Percentiles rank a stretch among this genome's conserved stretches.
Conservation (phyloP, 2,113 vertebrate genomes). For the Gymnarchus niloticus region DNA sequence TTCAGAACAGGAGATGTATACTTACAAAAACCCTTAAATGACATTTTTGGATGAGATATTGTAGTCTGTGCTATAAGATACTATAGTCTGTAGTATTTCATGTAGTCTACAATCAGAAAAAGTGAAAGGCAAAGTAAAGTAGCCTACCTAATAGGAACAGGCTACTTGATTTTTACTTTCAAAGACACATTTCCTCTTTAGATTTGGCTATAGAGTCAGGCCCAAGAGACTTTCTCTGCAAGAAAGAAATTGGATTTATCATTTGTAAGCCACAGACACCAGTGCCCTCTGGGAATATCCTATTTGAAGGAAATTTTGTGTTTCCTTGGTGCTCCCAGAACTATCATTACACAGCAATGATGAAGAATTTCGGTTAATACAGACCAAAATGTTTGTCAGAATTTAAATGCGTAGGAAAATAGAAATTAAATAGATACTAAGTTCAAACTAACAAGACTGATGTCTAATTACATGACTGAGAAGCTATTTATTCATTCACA, state of each 20-base stretch:
- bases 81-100: not conserved
- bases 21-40: too few species aligned
- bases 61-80: too few species aligned
- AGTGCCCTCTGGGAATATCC: constrained; percentile 26
- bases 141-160: constrained; percentile 18
- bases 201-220: constrained; percentile 27
- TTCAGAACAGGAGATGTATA: not conserved
- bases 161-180: constrained; percentile 33
- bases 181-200: constrained; percentile 30
- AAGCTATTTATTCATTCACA: not conserved
- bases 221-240: constrained; percentile 26
- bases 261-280: constrained; percentile 31
- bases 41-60: too few species aligned
- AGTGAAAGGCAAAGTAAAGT: constrained; percentile 12
- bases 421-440: not conserved
- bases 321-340: constrained; percentile 16
- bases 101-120: not conserved
- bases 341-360: constrained; percentile 8
- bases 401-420: not conserved
- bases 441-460: not conserved
- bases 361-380: not conserved
- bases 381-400: not conserved
- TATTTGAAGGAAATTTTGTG: constrained; percentile 25
- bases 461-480: not conserved
- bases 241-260: constrained; percentile 35